Base-by-base conservation (phyloP, 2,113 vertebrate genomes). In the Garra rufa region DNA sequence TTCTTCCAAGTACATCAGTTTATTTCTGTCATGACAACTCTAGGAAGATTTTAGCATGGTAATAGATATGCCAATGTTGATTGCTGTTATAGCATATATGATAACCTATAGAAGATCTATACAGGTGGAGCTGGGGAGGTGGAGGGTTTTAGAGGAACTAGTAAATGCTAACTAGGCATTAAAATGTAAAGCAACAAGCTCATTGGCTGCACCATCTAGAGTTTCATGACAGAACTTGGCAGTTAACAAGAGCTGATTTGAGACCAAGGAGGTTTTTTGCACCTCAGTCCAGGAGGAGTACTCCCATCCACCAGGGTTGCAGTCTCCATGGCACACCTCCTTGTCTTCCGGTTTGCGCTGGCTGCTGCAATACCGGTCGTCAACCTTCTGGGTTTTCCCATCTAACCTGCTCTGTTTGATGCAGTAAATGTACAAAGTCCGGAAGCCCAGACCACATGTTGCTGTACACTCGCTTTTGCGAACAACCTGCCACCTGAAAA, bases 221-320 rank as follows among this genome's bases (percentile, higher is more conserved):
- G 34, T 34, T 34, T 34, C 2, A 34, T 34, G 34, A 34, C 34
- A 34, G 34, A 34, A 34, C 4, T 34, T 34, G 34, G 34, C 34
- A 34, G 2, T 41, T 6, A 50, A 17, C 26, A 52, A 26, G 8
- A 19, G 26, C 3, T 75, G 41, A 19, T 67, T 41, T 44, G 14
- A 43, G 3, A 3, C 3, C 46, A 59, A 6, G 13, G 43, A n/a
- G 7, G 21, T 38, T 52, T 52, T 28, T 88, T 94, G 90, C 88
- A 99, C 98, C 93, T 99, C 97, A 0, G 97, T 96, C 98, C 98
- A 99, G 21, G 96, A 91, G 0, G 98, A 97, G 89, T 98, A 99
- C 69, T 96, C 95, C 98, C 98, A 99, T 24, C 96, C 96, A 6
- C 97, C 97, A 0, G 94, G 94, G 41, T 95, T 97, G 86, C 98